phyloP scores from a whole-genome alignment of 2,888 invertebrate genomes.

The Spilosoma lubricipeda region DNA sequence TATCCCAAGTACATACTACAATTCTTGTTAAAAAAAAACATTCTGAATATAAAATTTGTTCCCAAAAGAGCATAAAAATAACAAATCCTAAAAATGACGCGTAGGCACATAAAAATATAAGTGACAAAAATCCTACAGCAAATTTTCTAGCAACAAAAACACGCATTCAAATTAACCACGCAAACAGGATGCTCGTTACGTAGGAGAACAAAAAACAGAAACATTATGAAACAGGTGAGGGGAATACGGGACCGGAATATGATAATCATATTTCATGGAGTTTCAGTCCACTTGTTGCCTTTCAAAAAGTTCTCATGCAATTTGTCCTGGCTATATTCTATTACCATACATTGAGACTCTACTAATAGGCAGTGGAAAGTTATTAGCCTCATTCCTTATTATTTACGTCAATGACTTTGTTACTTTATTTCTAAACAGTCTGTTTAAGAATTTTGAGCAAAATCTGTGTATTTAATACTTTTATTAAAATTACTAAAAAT shows the following conservation, averaged over 20 bases:
- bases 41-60: conserved; percentile 23
- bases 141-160: conserved; percentile 73
- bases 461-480: background rate
- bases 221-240: conserved; percentile 72
- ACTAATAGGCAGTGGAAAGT: conserved; percentile 27
- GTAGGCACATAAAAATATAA: conserved; percentile 48
- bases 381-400: conserved; percentile 42
- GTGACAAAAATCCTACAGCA: conserved; percentile 66
- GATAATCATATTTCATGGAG: conserved; percentile 72
- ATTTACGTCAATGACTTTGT: conserved; percentile 38
- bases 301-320: conserved; percentile 55
- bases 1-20: conserved; percentile 36
- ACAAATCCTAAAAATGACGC: conserved; percentile 52
- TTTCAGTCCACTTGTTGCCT: conserved; percentile 68
- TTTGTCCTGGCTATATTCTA: conserved; percentile 50
- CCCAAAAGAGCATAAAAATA: conserved; percentile 39
- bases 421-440: conserved; percentile 13
- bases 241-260: conserved; percentile 65
- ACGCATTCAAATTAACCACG: conserved; percentile 80
- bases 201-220: conserved; percentile 68
- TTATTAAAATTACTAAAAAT: too few species aligned
- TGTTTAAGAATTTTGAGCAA: background rate
- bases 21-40: conserved; percentile 39
- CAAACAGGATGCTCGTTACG: conserved; percentile 79
- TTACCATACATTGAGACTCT: conserved; percentile 36